These are phyloP conservation scores for Acropora tenuis DNA, from an alignment of 64 coral and sea anemone genomes.

Conservation along the genomic window DNA sequence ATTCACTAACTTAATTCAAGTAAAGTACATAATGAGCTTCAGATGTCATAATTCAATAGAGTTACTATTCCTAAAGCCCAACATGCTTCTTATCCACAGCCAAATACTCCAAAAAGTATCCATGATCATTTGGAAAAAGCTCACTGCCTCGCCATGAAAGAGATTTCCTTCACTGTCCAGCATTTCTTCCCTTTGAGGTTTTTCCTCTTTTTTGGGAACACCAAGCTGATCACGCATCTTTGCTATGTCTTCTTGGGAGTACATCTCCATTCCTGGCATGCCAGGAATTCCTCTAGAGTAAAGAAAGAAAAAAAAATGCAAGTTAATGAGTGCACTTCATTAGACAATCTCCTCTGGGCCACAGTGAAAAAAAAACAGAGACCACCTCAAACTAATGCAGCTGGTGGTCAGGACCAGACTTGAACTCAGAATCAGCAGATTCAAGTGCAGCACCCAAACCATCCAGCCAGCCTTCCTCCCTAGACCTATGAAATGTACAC, in stretches of 20 bases:
- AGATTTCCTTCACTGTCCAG: conserved; percentile 54
- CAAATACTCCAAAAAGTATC: conserved; percentile 60
- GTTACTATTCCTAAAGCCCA: conserved; percentile 51
- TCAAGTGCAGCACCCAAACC: too few relatives aligned
- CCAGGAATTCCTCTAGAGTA: conserved; percentile 86
- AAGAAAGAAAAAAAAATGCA: not conserved
- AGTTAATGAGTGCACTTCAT: too few relatives aligned
- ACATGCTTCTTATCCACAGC: conserved; percentile 76
- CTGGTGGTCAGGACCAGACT: too few relatives aligned
- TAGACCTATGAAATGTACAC: too few relatives aligned
- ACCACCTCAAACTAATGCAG: too few relatives aligned
- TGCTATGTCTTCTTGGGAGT: conserved; percentile 92
- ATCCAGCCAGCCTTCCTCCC: too few relatives aligned
- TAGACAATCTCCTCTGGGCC: too few relatives aligned
- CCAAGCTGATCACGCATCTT: conserved; percentile 77
- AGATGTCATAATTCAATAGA: conserved; percentile 63
- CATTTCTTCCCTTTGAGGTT: not conserved
- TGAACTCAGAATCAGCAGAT: too few relatives aligned
- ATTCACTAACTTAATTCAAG: not conserved
- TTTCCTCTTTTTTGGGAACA: conserved; percentile 38
- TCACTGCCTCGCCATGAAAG: conserved; percentile 62
- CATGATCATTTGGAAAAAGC: conserved; percentile 80
- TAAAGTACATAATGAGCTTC: not conserved
- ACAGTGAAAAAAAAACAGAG: too few relatives aligned
- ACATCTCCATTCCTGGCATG: conserved; percentile 99